phyloP scores from a whole-genome alignment of 2,888 invertebrate species.

The Noctua fimbriata region DNA sequence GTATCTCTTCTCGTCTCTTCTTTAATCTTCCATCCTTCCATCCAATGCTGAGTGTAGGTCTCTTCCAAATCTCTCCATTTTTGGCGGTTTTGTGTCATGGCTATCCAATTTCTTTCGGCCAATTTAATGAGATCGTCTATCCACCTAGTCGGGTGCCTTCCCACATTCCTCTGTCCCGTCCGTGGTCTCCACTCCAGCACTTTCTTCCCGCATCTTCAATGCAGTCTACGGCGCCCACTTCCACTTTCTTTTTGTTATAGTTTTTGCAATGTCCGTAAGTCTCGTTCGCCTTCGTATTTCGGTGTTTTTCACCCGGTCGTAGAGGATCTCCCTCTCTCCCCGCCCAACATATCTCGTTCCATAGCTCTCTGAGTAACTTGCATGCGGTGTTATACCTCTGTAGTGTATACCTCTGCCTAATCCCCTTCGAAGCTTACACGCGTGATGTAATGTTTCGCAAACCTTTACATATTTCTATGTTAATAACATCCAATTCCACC shows the following conservation, averaged over 20 bases:
- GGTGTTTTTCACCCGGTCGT: not conserved
- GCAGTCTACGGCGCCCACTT: not conserved
- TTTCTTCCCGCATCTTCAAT: not conserved
- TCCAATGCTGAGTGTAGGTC: not conserved
- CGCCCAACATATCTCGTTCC: too few species aligned
- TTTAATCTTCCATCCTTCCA: not conserved
- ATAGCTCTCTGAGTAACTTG: not conserved
- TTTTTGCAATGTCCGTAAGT: not conserved
- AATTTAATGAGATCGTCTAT: not conserved
- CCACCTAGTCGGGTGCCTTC: not conserved
- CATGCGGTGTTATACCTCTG: not conserved
- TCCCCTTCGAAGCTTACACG: not conserved
- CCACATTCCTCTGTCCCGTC: not conserved
- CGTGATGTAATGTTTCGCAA: not conserved
- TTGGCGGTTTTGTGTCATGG: not conserved
- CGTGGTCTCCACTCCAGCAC: not conserved
- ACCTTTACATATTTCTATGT: not conserved
- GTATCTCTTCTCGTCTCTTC: not conserved
- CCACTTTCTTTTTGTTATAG: not conserved
- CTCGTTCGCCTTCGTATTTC: not conserved
- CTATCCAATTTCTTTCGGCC: not conserved
- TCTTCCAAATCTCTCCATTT: not conserved
- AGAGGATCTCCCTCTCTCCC: too few species aligned
- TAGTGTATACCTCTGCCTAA: not conserved
- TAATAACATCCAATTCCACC: slow-evolving; percentile 13